Evolutionary conservation across 2,888 invertebrate species (phyloP).

Genomic region (Drosophila basisetae): DNA sequence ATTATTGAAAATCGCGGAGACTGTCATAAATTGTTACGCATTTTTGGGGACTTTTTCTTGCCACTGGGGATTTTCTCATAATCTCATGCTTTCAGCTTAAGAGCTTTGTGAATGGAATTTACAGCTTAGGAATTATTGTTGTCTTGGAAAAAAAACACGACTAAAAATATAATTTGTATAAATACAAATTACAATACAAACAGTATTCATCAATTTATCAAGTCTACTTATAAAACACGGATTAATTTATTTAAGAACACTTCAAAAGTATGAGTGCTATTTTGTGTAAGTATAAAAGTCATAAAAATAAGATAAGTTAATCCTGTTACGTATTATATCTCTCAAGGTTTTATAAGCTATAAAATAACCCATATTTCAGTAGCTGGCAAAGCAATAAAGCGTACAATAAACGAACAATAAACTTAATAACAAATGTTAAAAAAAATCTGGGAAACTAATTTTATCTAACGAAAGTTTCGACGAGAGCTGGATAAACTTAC

Average conservation of each 20-base stretch:
- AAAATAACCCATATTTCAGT: slow-evolving; percentile 3
- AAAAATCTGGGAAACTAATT: slow-evolving; percentile 5
- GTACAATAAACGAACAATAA: neutral
- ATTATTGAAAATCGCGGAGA: slow-evolving; percentile 36
- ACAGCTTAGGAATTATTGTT: neutral
- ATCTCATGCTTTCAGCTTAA: slow-evolving; percentile 20
- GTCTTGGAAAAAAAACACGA: neutral
- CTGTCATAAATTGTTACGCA: slow-evolving; percentile 25
- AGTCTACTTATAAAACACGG: neutral
- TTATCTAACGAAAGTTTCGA: slow-evolving; percentile 6
- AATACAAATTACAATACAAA: neutral
- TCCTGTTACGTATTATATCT: slow-evolving; percentile 2
- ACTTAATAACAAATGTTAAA: neutral
- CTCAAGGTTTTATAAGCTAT: neutral
- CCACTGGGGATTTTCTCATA: slow-evolving; percentile 14
- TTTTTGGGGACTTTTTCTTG: slow-evolving; percentile 31
- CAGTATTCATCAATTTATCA: neutral
- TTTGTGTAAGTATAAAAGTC: neutral
- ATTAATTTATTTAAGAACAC: neutral
- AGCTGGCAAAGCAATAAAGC: slow-evolving; percentile 1
- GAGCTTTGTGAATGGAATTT: slow-evolving; percentile 10
- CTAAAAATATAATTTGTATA: neutral
- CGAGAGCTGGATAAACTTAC: slow-evolving; percentile 1
- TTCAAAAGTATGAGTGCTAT: neutral
- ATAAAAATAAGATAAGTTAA: slow-evolving; percentile 18